Conservation (phyloP, 2,113 vertebrate genomes). For the Ascaphus truei region DNA sequence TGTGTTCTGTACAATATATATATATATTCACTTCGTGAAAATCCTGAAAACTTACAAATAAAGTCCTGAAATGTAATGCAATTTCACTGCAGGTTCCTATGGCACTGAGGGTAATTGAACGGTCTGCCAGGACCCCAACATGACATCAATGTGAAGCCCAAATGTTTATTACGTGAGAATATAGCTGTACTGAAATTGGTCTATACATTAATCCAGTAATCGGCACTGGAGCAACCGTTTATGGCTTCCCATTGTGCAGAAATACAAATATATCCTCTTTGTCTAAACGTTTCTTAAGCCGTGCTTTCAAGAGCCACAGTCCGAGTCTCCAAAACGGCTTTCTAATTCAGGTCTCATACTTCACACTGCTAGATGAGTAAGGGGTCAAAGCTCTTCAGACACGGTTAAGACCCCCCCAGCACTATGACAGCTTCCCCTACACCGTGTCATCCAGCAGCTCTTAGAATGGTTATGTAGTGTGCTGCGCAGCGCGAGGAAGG, state of each 20-base stretch:
- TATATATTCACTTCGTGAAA: conserved; percentile 3
- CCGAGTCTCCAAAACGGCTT: background rate
- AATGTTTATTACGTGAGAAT: no score
- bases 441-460: background rate
- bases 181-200: background rate
- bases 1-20: conserved; percentile 6
- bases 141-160: no score
- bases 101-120: no score
- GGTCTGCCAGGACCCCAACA: no score
- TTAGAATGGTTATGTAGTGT: conserved; percentile 2
- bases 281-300: no score
- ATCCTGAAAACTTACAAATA: background rate
- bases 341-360: background rate
- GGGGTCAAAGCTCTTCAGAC: background rate
- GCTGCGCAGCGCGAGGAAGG: background rate
- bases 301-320: background rate
- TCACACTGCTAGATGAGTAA: background rate
- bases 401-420: background rate
- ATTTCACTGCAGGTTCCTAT: no score
- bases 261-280: no score
- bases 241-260: no score
- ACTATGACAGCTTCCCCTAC: background rate
- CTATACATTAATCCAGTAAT: no score
- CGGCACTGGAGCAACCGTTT: no score
- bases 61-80: background rate